Conservation (phyloP, 2,888 invertebrate genomes). For the Brachynemurus nebulosus region DNA sequence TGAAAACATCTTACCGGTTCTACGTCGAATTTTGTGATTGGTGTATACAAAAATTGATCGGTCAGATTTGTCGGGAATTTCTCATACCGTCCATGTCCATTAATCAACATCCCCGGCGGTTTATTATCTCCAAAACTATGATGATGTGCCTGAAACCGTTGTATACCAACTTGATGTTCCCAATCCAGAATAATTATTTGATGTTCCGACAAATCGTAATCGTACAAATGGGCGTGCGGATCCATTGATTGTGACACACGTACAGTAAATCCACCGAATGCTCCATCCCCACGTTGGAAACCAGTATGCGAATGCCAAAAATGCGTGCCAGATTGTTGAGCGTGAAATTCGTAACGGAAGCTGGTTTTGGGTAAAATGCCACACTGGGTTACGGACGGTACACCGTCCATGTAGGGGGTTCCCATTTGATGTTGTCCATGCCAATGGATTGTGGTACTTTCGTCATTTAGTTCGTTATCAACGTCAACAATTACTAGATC, state of each 20-base stretch:
- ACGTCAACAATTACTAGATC: slow-evolving; percentile 74
- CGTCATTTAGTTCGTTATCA: slow-evolving; percentile 61
- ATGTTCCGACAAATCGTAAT: slow-evolving; percentile 65
- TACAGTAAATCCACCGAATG: slow-evolving; percentile 65
- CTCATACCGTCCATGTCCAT: slow-evolving; percentile 58
- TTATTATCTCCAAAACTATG: slow-evolving; percentile 73
- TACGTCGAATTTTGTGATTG: slow-evolving; percentile 47
- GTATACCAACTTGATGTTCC: slow-evolving; percentile 56
- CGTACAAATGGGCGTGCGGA: slow-evolving; percentile 53
- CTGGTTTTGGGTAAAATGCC: slow-evolving; percentile 62
- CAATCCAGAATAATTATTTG: slow-evolving; percentile 68
- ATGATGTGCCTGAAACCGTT: slow-evolving; percentile 73
- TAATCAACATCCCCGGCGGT: slow-evolving; percentile 65
- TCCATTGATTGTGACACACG: slow-evolving; percentile 49
- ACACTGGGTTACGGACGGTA: slow-evolving; percentile 74
- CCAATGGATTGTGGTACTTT: slow-evolving; percentile 82
- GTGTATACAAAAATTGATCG: slow-evolving; percentile 36
- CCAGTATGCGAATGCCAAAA: slow-evolving; percentile 77
- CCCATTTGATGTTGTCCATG: slow-evolving; percentile 73
- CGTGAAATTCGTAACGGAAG: slow-evolving; percentile 62
- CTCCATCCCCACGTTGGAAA: slow-evolving; percentile 76
- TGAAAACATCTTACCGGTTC: slow-evolving; percentile 39
- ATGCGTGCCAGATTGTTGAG: slow-evolving; percentile 63
- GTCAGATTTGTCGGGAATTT: slow-evolving; percentile 29
- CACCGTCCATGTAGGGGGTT: slow-evolving; percentile 80